Base-by-base conservation (phyloP, 2,888 invertebrate genomes). In the Patella caerulea region DNA sequence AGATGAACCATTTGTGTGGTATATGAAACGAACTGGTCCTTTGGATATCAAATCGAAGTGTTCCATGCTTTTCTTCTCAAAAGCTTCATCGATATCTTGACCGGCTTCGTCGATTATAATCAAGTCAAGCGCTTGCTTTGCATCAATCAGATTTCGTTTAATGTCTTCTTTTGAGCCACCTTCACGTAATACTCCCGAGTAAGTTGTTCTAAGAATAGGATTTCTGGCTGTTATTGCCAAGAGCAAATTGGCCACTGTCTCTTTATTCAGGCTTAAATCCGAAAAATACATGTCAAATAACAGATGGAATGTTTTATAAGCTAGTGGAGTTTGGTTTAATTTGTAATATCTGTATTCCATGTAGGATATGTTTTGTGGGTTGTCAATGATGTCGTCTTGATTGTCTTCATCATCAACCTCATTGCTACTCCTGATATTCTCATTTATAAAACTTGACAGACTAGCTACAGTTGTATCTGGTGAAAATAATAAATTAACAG, bases 401-500 rank as follows among this genome's bases (percentile, higher is more conserved):
- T 45, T 45, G 45, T 9, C 9, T 9, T 45, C 45, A 45, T 45
- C 7, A 5, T 45, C 45, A 45, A 9, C 45, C 45, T 45, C 45
- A 45, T 45, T 45, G 45, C 45, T 45, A 9, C 45, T 29, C 29
- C 29, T 45, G 45, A 45, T 45, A 45, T 9, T 45, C 9, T 45
- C 9, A 45, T 45, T 45, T 45, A 65, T 65, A 65, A 65, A 65
- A 24, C 12, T 65, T 12, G 65, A 65, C 24, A 65, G 14, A 11
- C 19, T 65, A 12, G 24, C 19, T 11, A 65, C 65, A 24, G 19
- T 65, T 9, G 65, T 65, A 24, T 65, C 65, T 24, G 65, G 65
- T 19, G 19, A 19, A 65, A 65, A 65, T 2, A 83, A 75, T n/a
- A 75, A 54, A 12, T 78, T 79, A 45, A 79, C 75, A 29, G 82